These are phyloP conservation scores for Neogobius melanostomus DNA, from an alignment of 2,113 vertebrate genomes.

Conservation along the genomic window DNA sequence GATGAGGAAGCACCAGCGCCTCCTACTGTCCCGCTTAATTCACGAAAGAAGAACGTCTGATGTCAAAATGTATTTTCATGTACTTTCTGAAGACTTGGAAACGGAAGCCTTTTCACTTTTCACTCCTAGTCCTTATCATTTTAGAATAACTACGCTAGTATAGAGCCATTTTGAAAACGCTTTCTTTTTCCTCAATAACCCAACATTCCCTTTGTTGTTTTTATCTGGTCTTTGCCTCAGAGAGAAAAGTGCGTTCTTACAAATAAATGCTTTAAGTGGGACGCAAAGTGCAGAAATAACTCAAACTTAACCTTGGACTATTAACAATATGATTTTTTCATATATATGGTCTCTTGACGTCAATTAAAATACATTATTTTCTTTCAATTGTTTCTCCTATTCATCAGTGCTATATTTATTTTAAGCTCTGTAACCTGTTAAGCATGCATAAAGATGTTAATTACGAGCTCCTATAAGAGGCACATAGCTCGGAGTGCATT, in stretches of 20 bases:
- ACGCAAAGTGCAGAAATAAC: not conserved
- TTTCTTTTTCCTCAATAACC: too few species aligned
- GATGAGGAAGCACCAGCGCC: constrained; percentile 26
- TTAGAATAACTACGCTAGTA: too few species aligned
- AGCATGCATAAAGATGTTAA: constrained; percentile 18
- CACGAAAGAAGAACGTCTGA: not conserved
- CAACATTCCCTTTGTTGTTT: too few species aligned
- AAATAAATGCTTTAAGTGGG: not conserved
- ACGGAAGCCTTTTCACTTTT: too few species aligned
- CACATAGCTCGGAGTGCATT: constrained; percentile 6
- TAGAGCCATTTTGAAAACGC: too few species aligned
- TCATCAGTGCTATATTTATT: constrained; percentile 10
- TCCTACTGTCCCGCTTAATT: constrained; percentile 9
- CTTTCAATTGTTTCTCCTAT: constrained; percentile 7
- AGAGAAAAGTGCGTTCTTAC: not conserved
- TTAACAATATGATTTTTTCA: not conserved
- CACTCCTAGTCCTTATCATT: too few species aligned
- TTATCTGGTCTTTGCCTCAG: not conserved
- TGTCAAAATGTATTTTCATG: too few species aligned
- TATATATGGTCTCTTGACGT: constrained; percentile 10
- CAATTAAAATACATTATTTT: constrained; percentile 18
- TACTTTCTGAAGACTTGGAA: too few species aligned
- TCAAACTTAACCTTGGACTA: constrained; percentile 19
- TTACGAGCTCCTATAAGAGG: constrained; percentile 15
- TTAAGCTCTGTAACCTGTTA: not conserved